phyloP scores from a whole-genome alignment of 2,113 vertebrate species.

The Pluvianellus socialis region DNA sequence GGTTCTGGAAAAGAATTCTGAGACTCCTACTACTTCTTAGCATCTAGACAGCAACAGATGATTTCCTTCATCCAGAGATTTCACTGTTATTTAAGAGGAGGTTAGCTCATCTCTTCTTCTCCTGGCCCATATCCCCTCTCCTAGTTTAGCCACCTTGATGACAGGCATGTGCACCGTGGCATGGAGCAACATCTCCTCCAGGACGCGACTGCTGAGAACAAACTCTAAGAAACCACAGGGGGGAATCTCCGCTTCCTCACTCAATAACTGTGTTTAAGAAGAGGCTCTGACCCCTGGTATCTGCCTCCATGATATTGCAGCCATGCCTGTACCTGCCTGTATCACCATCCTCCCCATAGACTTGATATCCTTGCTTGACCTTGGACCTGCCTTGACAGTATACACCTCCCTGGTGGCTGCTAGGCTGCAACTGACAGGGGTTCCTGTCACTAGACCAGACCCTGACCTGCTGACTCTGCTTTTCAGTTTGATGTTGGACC shows the following conservation, averaged over 20 bases:
- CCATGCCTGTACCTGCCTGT: neutral
- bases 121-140: neutral
- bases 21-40: neutral
- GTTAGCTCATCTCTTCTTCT: neutral
- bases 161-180: neutral
- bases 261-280: neutral
- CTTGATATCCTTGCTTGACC: neutral
- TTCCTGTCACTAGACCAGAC: neutral
- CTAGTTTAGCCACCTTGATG: neutral
- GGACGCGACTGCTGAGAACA: neutral
- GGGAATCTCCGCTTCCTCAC: neutral
- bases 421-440: neutral
- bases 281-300: rapidly evolving
- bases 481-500: neutral
- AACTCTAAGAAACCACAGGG: neutral
- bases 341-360: neutral
- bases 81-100: neutral
- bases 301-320: neutral
- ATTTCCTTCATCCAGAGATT: neutral
- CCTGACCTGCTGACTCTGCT: neutral
- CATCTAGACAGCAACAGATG: neutral
- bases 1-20: neutral
- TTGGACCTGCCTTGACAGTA: neutral
- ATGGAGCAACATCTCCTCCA: neutral
- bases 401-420: neutral